These are phyloP conservation scores for Ophion slaviceki DNA, from an alignment of 2,888 invertebrate genomes.

Conservation along the genomic window DNA sequence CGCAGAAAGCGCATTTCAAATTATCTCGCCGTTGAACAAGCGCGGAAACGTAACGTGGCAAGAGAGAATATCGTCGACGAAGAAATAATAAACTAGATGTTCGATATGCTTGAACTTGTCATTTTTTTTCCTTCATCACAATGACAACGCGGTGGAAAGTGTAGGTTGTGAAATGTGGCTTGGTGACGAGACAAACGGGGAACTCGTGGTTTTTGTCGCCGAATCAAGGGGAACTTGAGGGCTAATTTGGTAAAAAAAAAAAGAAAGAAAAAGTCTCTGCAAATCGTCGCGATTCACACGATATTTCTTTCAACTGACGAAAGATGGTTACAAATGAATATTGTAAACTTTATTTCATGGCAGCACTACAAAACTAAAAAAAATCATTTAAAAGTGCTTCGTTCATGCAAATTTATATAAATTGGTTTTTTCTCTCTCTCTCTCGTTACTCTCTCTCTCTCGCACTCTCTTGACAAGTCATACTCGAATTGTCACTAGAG, in stretches of 20 bases:
- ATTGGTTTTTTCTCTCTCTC: conserved; percentile 58
- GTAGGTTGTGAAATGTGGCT: not conserved
- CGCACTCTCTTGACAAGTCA: conserved; percentile 71
- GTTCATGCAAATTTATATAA: conserved; percentile 77
- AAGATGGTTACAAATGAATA: conserved; percentile 72
- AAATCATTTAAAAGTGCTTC: conserved; percentile 72
- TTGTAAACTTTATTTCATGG: conserved; percentile 78
- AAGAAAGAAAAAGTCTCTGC: conserved; percentile 27
- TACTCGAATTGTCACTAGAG: conserved; percentile 65
- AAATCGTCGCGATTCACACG: not conserved
- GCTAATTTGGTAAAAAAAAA: conserved; percentile 23
- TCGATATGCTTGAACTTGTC: not conserved
- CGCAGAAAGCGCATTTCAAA: conserved; percentile 48
- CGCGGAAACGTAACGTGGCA: conserved; percentile 47
- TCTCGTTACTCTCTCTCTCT: conserved; percentile 50
- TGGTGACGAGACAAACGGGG: not conserved
- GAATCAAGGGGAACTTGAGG: not conserved
- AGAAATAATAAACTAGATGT: conserved; percentile 21
- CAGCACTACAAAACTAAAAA: conserved; percentile 78
- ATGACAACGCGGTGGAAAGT: not conserved
- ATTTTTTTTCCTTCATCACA: not conserved
- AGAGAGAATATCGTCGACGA: conserved; percentile 62
- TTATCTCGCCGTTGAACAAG: not conserved
- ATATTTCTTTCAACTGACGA: conserved; percentile 23
- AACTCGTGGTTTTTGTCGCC: not conserved